Evolutionary conservation across 2,888 invertebrate species (phyloP), one percentile per base, ranked within the genome.

Genomic region (Xestia ashworthii): DNA sequence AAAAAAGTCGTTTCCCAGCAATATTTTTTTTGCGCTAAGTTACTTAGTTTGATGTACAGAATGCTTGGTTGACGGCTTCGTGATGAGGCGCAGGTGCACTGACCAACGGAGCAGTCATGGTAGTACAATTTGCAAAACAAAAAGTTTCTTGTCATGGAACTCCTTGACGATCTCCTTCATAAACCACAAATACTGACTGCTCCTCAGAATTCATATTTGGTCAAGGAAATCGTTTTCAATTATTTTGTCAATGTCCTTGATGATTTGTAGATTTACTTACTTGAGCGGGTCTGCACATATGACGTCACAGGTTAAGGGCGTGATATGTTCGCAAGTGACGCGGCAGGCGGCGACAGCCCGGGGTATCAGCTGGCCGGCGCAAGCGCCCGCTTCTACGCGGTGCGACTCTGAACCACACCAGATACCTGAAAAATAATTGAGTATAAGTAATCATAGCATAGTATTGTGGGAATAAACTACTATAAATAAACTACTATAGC

Each of bases 381-480:
- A 96, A 4, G 95, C 93, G 38, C 96, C 96, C 0, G 95, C 94
- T 65, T 96, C 96, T 67, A 96, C 94, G 32, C 96, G 94, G 84
- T 95, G 95, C 0, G 95, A 93, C 55, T 94, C 94, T 0, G 95
- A 93, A 0, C 96, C 96, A 64, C 96, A 96, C 96, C 96, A 96
- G 50, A 96, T 92, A 71, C 95, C 96, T 96, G 19, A 3, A 71
- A 65, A 0, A 74, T 25, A 16, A 11, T 0, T 9, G 22, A 46
- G 25, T 14, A 32, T 71, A 2, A 76, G 32, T 19, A 32, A 25
- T 3, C 25, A 55, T 14, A n/a, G 11, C 41, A 8, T 46, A 11
- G 46, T 25, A 3, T 11, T n/a, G 32, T 3, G 32, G 32, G 1
- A 32, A 32, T 32, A 32, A 32, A 32, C 32, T 32, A 32, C 32